These are phyloP conservation scores for Xestia ashworthii DNA, from an alignment of 2,888 invertebrate genomes.

Conservation along the genomic window DNA sequence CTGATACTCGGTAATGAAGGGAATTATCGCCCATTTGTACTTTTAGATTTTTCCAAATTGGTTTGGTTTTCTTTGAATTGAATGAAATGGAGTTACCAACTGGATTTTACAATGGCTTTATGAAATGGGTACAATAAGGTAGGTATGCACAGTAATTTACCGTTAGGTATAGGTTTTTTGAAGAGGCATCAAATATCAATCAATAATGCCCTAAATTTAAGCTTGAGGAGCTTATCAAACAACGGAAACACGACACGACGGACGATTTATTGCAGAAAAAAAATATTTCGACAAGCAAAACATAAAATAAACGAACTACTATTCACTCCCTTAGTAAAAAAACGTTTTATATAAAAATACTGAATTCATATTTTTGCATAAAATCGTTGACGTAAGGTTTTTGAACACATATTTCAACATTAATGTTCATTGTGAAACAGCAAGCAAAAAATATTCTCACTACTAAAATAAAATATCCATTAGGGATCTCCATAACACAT, in stretches of 20 bases:
- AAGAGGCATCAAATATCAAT: too few relatives aligned
- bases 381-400: constrained; percentile 41
- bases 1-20: constrained; percentile 81
- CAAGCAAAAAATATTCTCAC: constrained; percentile 42
- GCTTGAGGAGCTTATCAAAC: neutral
- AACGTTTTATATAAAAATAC: constrained; percentile 23
- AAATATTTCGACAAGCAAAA: neutral
- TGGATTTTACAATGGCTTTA: constrained; percentile 6
- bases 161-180: neutral
- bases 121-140: neutral
- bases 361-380: constrained; percentile 42
- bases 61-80: constrained; percentile 25
- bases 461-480: constrained; percentile 58
- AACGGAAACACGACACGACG: neutral
- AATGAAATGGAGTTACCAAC: constrained; percentile 13
- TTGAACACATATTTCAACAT: constrained; percentile 51
- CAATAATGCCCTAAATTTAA: neutral
- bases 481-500: constrained; percentile 54
- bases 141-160: neutral
- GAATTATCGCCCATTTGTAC: constrained; percentile 74
- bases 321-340: constrained; percentile 12
- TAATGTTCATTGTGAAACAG: constrained; percentile 48
- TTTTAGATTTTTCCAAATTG: constrained; percentile 53
- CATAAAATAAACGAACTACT: neutral
- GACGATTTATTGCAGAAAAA: neutral